Conservation (phyloP, 2,888 invertebrate species). For the Anticlea derivata region DNA sequence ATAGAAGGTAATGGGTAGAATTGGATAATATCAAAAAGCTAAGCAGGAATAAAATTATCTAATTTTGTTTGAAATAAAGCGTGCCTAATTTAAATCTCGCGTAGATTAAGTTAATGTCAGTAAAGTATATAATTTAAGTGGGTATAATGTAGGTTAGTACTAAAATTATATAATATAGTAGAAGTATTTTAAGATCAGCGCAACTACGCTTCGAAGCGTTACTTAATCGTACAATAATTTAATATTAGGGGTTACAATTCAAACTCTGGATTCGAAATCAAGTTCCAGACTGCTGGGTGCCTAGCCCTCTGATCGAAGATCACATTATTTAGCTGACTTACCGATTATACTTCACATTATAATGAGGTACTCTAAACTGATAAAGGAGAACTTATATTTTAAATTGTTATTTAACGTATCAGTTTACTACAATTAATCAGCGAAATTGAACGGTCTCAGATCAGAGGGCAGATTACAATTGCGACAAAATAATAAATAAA, state of each 20-base stretch:
- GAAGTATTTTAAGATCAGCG: conserved; percentile 70
- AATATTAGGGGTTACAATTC: conserved; percentile 68
- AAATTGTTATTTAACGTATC: not conserved
- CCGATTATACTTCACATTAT: not conserved
- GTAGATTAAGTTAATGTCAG: conserved; percentile 72
- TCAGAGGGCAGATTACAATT: conserved; percentile 21
- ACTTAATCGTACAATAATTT: conserved; percentile 76
- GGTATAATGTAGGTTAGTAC: conserved; percentile 77
- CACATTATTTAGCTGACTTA: not conserved
- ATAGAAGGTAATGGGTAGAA: conserved; percentile 36
- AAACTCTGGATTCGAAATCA: conserved; percentile 68
- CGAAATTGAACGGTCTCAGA: conserved; percentile 22
- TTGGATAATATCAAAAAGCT: conserved; percentile 67
- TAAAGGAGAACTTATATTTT: conserved; percentile 27
- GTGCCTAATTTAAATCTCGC: conserved; percentile 67
- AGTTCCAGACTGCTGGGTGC: conserved; percentile 69
- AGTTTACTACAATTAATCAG: not conserved
- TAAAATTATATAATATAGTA: conserved; percentile 80
- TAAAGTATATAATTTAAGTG: conserved; percentile 79
- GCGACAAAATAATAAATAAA: conserved; percentile 15
- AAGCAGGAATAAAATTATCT: conserved; percentile 65
- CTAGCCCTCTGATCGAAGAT: conserved; percentile 38
- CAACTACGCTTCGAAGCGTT: conserved; percentile 79
- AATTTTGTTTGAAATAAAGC: conserved; percentile 60
- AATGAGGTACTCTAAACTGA: not conserved